Evolutionary conservation across 2,797 vertebrate species (phyloP).

Genomic region (Chanos chanos): DNA sequence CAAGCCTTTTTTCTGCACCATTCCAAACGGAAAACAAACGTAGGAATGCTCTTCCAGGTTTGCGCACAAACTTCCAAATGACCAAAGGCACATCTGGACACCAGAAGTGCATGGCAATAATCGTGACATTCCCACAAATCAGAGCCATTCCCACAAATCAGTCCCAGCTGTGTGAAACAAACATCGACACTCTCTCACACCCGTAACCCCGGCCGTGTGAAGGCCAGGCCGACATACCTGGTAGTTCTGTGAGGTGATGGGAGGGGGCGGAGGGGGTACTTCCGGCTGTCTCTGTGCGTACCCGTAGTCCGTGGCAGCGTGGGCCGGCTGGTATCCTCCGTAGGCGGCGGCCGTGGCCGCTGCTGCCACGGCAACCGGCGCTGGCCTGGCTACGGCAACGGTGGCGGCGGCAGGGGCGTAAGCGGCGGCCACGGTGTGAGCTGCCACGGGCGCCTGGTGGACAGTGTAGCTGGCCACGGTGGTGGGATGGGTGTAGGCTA

Average conservation of each 20-base stretch:
- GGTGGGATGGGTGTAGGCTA: conserved; percentile 96
- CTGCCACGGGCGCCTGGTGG: conserved; percentile 94
- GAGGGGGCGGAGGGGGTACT: conserved; percentile 92
- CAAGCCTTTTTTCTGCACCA: too few relatives aligned
- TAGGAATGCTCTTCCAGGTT: too few relatives aligned
- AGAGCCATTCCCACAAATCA: too few relatives aligned
- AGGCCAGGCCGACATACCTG: conserved; percentile 72
- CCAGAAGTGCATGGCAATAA: conserved; percentile 15
- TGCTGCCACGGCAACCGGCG: conserved; percentile 86
- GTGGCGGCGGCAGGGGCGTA: conserved; percentile 91
- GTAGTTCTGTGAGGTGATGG: conserved; percentile 95
- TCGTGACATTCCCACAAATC: too few relatives aligned
- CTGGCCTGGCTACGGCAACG: conserved; percentile 88
- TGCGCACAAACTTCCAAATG: too few relatives aligned
- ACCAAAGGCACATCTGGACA: conserved; percentile 25
- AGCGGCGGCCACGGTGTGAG: conserved; percentile 91
- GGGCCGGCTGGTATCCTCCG: conserved; percentile 88
- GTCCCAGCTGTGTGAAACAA: too few relatives aligned
- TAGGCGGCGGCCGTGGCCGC: conserved; percentile 90
- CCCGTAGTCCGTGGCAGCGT: conserved; percentile 87
- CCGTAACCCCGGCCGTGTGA: too few relatives aligned
- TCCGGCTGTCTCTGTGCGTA: conserved; percentile 93
- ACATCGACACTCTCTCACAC: too few relatives aligned
- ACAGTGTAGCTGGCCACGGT: conserved; percentile 99
- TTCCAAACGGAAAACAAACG: too few relatives aligned